phyloP scores from a whole-genome alignment of 2,888 invertebrate species.

The Pyrgus malvae region DNA sequence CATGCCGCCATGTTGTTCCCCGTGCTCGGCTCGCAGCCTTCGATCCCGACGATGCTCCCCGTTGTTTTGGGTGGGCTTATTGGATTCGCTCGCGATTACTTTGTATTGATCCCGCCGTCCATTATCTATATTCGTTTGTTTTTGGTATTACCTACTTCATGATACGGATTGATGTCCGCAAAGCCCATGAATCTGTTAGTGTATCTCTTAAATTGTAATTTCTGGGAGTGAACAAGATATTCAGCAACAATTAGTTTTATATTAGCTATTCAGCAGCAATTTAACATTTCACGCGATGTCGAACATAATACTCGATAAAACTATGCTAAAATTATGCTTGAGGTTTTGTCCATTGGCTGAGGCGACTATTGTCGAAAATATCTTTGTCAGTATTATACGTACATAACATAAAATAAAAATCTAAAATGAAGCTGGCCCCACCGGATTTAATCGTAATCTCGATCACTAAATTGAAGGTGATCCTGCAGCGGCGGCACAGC shows the following conservation, averaged over 20 bases:
- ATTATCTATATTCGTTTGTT: conserved; percentile 80
- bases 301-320: no score
- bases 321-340: no score
- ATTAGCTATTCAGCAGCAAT: no score
- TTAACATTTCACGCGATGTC: no score
- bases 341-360: no score
- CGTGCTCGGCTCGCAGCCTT: conserved; percentile 68
- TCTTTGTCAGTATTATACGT: no score
- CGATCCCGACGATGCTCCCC: conserved; percentile 68
- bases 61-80: conserved; percentile 78
- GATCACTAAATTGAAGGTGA: conserved; percentile 65
- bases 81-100: conserved; percentile 80
- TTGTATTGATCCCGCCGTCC: conserved; percentile 80
- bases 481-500: conserved; percentile 60
- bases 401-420: no score
- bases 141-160: conserved; percentile 74
- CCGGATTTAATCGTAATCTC: conserved; percentile 61
- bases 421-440: conserved; percentile 46
- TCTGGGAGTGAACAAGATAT: no score
- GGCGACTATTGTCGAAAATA: no score
- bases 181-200: conserved; percentile 57
- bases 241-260: neutral
- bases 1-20: conserved; percentile 81
- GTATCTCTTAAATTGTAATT: conserved; percentile 45
- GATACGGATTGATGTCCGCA: conserved; percentile 65